Evolutionary conservation across 1,140 invertebrate species (phyloP).

Genomic region (Atta texana): DNA sequence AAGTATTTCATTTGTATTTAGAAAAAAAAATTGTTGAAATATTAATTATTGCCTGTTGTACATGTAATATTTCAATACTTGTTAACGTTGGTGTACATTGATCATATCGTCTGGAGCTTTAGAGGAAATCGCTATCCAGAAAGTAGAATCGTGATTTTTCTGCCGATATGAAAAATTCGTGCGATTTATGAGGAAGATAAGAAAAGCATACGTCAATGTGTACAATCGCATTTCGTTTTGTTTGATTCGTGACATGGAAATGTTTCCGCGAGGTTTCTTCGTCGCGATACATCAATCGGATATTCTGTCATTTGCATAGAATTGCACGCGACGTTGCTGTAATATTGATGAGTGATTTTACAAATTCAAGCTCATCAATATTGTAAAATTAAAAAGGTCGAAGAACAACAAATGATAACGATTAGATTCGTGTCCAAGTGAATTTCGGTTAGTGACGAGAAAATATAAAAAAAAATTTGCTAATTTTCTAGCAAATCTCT

Average conservation of each 20-base stretch:
- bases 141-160: neutral
- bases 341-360: constrained; percentile 15
- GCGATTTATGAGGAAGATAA: neutral
- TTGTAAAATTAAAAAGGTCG: neutral
- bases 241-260: neutral
- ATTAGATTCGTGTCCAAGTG: neutral
- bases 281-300: neutral
- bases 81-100: too few species aligned
- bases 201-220: neutral
- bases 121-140: too few species aligned
- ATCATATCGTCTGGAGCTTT: too few species aligned
- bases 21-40: too few species aligned
- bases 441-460: neutral
- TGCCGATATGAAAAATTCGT: neutral
- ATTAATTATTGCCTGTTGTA: too few species aligned
- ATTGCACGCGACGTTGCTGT: neutral
- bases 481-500: neutral
- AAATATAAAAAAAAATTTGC: neutral
- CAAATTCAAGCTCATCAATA: neutral
- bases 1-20: too few species aligned
- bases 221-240: neutral
- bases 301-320: constrained; percentile 8
- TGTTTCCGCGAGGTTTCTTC: neutral
- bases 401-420: neutral
- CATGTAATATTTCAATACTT: too few species aligned